A percentile compares a stretch with the other conserved stretches of the same genome.
Conservation (phyloP, 1,140 invertebrate species). For the Caerostris extrusa region DNA sequence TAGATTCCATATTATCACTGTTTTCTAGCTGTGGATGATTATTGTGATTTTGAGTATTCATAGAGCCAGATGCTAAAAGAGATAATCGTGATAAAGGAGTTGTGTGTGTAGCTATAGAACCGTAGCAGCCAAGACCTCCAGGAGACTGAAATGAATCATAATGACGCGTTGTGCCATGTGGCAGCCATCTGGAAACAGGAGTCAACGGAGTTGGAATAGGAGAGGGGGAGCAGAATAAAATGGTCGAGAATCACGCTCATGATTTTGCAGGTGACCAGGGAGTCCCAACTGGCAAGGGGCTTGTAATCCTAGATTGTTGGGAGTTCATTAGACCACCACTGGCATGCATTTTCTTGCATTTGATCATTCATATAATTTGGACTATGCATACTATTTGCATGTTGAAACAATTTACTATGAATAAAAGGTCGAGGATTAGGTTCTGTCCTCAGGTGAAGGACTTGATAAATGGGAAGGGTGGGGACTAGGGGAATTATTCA, state of each 20-base stretch:
- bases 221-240: constrained; percentile 77
- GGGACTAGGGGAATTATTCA: constrained; percentile 74
- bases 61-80: constrained; percentile 72
- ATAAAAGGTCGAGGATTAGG: constrained; percentile 56
- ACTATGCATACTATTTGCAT: constrained; percentile 61
- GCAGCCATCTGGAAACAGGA: constrained; percentile 72
- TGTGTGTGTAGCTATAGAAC: constrained; percentile 65
- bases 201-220: constrained; percentile 74
- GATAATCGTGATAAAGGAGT: constrained; percentile 77
- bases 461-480: constrained; percentile 73
- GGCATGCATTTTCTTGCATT: constrained; percentile 61
- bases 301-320: constrained; percentile 69
- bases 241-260: constrained; percentile 71
- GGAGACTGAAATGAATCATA: constrained; percentile 74
- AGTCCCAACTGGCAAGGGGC: constrained; percentile 61
- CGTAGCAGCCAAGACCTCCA: constrained; percentile 71
- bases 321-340: constrained; percentile 66
- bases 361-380: constrained; percentile 70
- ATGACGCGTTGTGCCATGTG: constrained; percentile 64
- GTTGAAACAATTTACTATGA: constrained; percentile 71
- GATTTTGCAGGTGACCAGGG: constrained; percentile 53
- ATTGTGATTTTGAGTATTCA: constrained; percentile 57
- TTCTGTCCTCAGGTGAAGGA: constrained; percentile 71
- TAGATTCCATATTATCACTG: constrained; percentile 46
- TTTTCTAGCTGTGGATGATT: constrained; percentile 66